A percentile compares a stretch with the other conserved stretches of the same genome.
phyloP scores from a whole-genome alignment of 1,140 invertebrate species.

The Lepidurus apus region DNA sequence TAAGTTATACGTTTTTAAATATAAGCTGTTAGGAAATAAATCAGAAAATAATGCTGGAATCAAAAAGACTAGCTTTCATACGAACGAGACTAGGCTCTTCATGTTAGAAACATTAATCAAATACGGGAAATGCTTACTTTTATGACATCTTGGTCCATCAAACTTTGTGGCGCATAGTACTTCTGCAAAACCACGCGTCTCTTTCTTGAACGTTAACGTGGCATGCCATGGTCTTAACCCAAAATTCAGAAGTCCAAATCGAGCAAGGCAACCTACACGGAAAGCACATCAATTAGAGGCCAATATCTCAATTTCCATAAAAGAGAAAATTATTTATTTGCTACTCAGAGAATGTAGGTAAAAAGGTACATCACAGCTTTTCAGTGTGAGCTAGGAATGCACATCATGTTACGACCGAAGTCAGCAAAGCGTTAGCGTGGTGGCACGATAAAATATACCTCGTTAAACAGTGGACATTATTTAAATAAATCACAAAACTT shows the following conservation, averaged over 20 bases:
- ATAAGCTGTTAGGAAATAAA: background rate
- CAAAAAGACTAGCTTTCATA: conserved; percentile 11
- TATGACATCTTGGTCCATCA: background rate
- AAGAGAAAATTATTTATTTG: background rate
- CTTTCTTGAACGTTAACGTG: too few relatives aligned
- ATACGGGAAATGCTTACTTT: background rate
- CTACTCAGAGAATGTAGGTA: conserved; percentile 10
- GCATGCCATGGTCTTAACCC: too few relatives aligned
- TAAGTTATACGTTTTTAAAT: background rate
- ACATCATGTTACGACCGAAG: background rate
- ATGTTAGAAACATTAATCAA: background rate
- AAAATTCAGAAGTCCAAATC: too few relatives aligned
- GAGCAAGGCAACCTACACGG: background rate
- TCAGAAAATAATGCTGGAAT: background rate
- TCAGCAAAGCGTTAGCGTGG: background rate
- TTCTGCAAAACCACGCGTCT: too few relatives aligned
- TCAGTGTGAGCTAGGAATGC: conserved; percentile 18
- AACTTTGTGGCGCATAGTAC: too few relatives aligned
- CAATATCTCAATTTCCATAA: background rate
- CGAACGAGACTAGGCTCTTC: conserved; percentile 18
- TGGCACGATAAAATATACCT: background rate
- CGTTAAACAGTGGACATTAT: background rate
- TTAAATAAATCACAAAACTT: background rate
- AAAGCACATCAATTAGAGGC: background rate
- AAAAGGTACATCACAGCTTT: conserved; percentile 7